A percentile compares a stretch with the other conserved stretches of the same genome.
Evolutionary conservation across 2,888 invertebrate species (phyloP).

Genomic region (Craniophora ligustri): DNA sequence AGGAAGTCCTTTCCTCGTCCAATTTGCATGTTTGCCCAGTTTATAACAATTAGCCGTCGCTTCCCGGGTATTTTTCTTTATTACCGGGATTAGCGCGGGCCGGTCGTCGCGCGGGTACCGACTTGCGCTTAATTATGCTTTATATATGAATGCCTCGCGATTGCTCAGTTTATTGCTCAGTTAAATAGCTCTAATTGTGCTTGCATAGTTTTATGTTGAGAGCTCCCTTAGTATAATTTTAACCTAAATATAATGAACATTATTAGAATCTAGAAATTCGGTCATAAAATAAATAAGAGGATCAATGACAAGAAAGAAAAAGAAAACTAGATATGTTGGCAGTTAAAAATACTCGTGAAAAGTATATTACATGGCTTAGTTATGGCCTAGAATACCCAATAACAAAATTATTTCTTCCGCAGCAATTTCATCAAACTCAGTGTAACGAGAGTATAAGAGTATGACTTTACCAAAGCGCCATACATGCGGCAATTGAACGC

Average conservation of each 20-base stretch:
- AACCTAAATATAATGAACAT: conserved; percentile 9
- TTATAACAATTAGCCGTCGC: conserved; percentile 84
- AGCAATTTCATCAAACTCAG: no score
- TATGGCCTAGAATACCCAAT: no score
- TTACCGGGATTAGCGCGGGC: conserved; percentile 78
- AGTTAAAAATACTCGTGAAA: no score
- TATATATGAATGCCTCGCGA: conserved; percentile 71
- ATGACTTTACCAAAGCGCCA: not conserved
- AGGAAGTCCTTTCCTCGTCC: conserved; percentile 74
- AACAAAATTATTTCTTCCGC: no score
- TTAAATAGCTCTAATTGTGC: conserved; percentile 50
- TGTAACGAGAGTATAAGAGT: no score
- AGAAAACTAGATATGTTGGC: no score
- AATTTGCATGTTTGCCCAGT: conserved; percentile 85
- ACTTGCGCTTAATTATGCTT: conserved; percentile 74
- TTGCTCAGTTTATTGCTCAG: conserved; percentile 59
- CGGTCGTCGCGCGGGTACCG: conserved; percentile 50
- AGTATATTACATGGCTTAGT: no score
- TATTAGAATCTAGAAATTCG: no score
- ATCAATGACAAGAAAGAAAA: no score
- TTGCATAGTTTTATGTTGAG: conserved; percentile 35
- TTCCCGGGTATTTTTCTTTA: conserved; percentile 85
- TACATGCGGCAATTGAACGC: not conserved
- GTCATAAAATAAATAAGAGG: no score
- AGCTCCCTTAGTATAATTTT: conserved; percentile 12